Evolutionary conservation across 2,113 vertebrate genomes (phyloP).

Genomic region (Grus americana): DNA sequence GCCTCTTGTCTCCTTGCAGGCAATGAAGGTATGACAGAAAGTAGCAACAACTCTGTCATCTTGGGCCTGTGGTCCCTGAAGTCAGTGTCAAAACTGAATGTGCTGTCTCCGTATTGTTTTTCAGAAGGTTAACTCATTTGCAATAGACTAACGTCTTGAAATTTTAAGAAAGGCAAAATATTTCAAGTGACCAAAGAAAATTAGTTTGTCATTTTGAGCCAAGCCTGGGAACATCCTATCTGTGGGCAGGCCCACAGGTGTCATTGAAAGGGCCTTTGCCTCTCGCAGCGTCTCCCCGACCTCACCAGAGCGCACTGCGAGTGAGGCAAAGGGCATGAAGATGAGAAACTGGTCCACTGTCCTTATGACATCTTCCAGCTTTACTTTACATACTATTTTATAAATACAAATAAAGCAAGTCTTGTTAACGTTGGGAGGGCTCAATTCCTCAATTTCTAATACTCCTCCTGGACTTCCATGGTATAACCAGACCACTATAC

Average conservation of each 20-base stretch:
- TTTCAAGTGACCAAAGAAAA: conserved; percentile 2
- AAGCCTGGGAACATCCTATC: not conserved
- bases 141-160: not conserved
- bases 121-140: not conserved
- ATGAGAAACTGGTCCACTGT: not conserved
- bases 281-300: not conserved
- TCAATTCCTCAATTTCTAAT: not conserved
- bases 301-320: not conserved
- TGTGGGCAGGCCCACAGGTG: not conserved
- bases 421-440: not conserved
- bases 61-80: not conserved
- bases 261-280: not conserved
- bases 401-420: not conserved
- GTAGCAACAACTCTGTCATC: not conserved
- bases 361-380: not conserved
- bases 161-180: not conserved
- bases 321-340: not conserved
- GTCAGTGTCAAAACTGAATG: not conserved
- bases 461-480: not conserved
- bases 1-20: not conserved
- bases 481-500: not conserved
- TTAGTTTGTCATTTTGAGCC: not conserved
- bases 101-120: not conserved
- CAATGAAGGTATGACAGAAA: not conserved
- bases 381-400: not conserved